A percentile compares a stretch with the other conserved stretches of the same genome.
Conservation (phyloP, 2,888 invertebrate genomes). For the Sylvicola cinctus region DNA sequence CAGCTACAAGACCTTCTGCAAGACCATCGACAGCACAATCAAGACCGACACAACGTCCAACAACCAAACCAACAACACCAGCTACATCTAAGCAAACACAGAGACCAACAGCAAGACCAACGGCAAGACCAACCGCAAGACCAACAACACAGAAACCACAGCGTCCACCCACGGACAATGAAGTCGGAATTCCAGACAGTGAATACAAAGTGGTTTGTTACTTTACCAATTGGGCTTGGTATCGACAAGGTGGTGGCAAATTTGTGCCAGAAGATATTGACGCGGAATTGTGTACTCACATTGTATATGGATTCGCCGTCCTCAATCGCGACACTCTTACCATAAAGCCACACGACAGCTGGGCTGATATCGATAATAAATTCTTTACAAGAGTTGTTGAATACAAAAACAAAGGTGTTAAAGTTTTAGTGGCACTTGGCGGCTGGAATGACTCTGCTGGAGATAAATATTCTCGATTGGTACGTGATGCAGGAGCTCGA, state of each 20-base stretch:
- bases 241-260: constrained; percentile 63
- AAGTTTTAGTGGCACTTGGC: constrained; percentile 72
- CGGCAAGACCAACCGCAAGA: constrained; percentile 1
- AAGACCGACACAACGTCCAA: not conserved
- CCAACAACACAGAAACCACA: not conserved
- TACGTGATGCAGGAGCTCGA: constrained; percentile 49
- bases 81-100: not conserved
- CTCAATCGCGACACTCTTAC: constrained; percentile 50
- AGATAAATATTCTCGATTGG: constrained; percentile 68
- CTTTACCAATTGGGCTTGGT: constrained; percentile 91
- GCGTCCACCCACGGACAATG: constrained; percentile 2
- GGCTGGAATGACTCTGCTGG: constrained; percentile 92
- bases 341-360: constrained; percentile 70
- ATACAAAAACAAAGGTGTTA: constrained; percentile 48
- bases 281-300: constrained; percentile 69
- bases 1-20: not conserved
- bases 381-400: constrained; percentile 73
- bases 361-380: constrained; percentile 80
- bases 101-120: constrained; percentile 14
- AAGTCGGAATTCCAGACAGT: constrained; percentile 9
- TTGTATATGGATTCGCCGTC: constrained; percentile 83
- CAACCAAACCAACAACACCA: too few species aligned
- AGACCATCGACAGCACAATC: not conserved
- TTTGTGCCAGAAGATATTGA: constrained; percentile 68
- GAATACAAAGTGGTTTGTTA: constrained; percentile 71